Base-by-base conservation (phyloP, 2,797 vertebrate species). In the Lagocephalus sceleratus region DNA sequence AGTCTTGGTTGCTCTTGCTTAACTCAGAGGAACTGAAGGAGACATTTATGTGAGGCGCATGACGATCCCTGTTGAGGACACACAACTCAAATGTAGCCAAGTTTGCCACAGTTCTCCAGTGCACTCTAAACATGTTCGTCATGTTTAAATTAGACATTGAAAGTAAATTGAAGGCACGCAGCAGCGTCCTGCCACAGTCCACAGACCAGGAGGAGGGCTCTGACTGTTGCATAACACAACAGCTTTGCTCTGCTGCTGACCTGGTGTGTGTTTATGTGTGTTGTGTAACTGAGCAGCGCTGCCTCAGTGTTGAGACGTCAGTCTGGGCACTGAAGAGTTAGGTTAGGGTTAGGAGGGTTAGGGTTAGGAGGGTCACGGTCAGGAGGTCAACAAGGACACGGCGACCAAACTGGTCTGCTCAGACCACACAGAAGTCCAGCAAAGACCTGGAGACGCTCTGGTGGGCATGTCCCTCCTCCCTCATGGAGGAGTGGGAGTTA, bases 11-110 rank as follows among this genome's bases (percentile, higher is more conserved):
- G 51, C 54, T 76, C 22, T 76, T 85, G 56, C 73, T 22, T 77
- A 81, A 86, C 25, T 0, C 17, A 60, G 63, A 73, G 69, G 68
- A 87, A 81, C 71, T 61, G 29, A 81, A 70, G 58, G 39, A 71
- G 29, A 47, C 65, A 57, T 79, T 73, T 68, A 63, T 54, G 46
- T 40, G 56, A 63, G 51, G 45, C 74, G 60, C 54, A 40, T 70
- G 51, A 39, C 55, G 10, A 48, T 19, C 58, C 47, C 68, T 23
- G 22, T 21, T 39, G 26, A 46, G 53, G 66, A 43, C 1, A 11
- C 41, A 39, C 57, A 60, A 47, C 55, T 49, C 53, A 66, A 63
- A 63, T 5, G 0, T 46, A 15, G 50, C 26, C 29, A 19, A 12
- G 6, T 51, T 57, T 56, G 26, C 21, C 17, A 66, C 45, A n/a